Evolutionary conservation across 2,888 invertebrate species (phyloP), one percentile per base, ranked within the genome.

Genomic region (Baronia brevicornis): DNA sequence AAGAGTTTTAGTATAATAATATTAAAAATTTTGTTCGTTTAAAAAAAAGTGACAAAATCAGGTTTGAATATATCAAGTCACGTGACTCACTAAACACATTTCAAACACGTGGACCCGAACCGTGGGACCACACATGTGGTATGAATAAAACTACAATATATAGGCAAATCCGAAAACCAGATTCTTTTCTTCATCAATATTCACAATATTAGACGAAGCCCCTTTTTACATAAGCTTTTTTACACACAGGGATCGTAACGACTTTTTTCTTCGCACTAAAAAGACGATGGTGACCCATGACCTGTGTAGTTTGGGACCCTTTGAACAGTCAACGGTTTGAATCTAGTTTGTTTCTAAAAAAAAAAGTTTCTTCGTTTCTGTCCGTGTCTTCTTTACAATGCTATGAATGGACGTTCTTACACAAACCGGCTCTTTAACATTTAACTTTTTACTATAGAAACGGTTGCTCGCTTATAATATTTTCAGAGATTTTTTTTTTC

Each of bases 141-240:
- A 47, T 61, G 59, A 65, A 73, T 63, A 53, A 62, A 60, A 58
- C 59, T 53, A 43, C 49, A 39, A 48, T 57, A 59, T 54, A 50
- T 56, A 60, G 54, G 54, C 62, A 60, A 70, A 70, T 72, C 60
- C 62, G 37, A 70, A 72, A 82, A 84, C 84, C 75, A 71, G 84
- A 80, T 80, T 75, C 51, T 63, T 68, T 82, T 80, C 80, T 80
- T 78, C 79, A 84, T 84, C 82, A 82, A 84, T 84, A 84, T 84
- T 82, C 84, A 84, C 82, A 77, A 84, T 84, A 82, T 79, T 68
- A 70, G 66, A 62, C 58, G 78, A 72, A 74, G 75, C 74, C 79
- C 80, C 79, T 73, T 74, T 79, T 72, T 57, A 53, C 48, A 47
- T 51, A 46, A 54, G 54, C 60, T 68, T 73, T 74, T 71, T 64